Base-by-base conservation (phyloP, 2,797 vertebrate species). In the Karalla daura region DNA sequence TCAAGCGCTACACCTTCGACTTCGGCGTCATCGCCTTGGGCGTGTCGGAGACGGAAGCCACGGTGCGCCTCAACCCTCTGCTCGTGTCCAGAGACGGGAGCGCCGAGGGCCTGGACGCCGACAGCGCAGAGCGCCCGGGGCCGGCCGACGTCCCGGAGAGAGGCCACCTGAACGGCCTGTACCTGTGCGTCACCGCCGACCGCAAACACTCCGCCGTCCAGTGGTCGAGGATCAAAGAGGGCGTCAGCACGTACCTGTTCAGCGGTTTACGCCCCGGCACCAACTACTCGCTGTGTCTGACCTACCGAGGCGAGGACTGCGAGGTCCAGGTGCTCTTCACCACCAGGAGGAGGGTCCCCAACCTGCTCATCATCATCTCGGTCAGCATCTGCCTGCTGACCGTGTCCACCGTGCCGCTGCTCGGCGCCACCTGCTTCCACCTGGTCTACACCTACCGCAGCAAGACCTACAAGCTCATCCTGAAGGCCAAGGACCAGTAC, bases 281-380 rank as follows among this genome's bases (percentile, higher is more conserved):
- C 67, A 99, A 98, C 87, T 99, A 99, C 87, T 98, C 97, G 0
- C 92, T 99, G 66, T 99, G 98, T 70, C 88, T 99, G 86, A 96
- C 95, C 11, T 93, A 95, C 79, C 91, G 88, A 2, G 95, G 95
- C 0, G 93, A 95, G 62, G 95, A 95, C 64, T 99, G 98, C 24
- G 96, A 95, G 41, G 95, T 99, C 49, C 97, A 97, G 70, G 96
- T 99, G 52, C 91, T 97, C 37, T 99, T 99, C 84, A 91, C 94
- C 30, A 99, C 98, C 67, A 95, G 95, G 74, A 95, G 93, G 71
- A 95, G 94, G 81, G 84, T 96, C 1, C 96, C 98, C 0, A 98
- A 97, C 0, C 91, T 99, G 58, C 76, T 99, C 43, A 95, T 99
- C 72, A 99, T 99, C 12, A 93, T 99, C 76, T 94, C 95, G 0